Base-by-base conservation (phyloP, 2,113 vertebrate species). In the Megaceryle torquata region DNA sequence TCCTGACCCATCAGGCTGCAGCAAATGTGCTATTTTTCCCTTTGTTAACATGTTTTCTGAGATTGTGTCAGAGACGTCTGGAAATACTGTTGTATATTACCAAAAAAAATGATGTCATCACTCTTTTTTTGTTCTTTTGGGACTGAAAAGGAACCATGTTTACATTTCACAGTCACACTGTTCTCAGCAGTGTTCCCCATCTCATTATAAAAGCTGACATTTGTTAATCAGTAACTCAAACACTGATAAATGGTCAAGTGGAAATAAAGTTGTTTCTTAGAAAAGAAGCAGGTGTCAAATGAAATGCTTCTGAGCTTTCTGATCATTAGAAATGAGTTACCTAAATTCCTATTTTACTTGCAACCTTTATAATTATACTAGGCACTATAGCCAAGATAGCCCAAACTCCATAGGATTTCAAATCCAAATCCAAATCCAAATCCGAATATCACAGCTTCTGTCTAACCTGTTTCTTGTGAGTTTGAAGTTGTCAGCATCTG, bases 1-100 rank as follows among this genome's bases (percentile, higher is more conserved):
- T 39, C 33, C 22, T 0, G 0, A 50, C 20, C 5, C 6, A 2
- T 29, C 3, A 1, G 11, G 15, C 33, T 67, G 37, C 54, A 59
- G 43, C 43, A 64, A 68, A 89, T 22, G 7, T 64, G 37, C 9
- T 67, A 0, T n/a, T 67, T 79, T 76, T 15, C 39, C n/a, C 29
- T 69, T 88, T 33, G 68, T 24, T 67, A 60, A 28, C 2, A 3
- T 5, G 5, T 43, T 81, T 87, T 44, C 46, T n/a, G 44, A 46
- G 15, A 17, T n/a, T 0, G 0, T 28, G 11, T 54, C 51, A 81
- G 18, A 70, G 22, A 28, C 37, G 17, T 59, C 51, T 64, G 29
- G 13, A 88, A 83, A 81, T 59, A 46, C 5, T 15, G 3, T 3
- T 56, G 14, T 17, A 39, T 25, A 9, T 82, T 57, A 57, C 24